These are phyloP conservation scores for Xylocopa sonorina DNA, from an alignment of 1,140 invertebrate genomes.

Conservation along the genomic window DNA sequence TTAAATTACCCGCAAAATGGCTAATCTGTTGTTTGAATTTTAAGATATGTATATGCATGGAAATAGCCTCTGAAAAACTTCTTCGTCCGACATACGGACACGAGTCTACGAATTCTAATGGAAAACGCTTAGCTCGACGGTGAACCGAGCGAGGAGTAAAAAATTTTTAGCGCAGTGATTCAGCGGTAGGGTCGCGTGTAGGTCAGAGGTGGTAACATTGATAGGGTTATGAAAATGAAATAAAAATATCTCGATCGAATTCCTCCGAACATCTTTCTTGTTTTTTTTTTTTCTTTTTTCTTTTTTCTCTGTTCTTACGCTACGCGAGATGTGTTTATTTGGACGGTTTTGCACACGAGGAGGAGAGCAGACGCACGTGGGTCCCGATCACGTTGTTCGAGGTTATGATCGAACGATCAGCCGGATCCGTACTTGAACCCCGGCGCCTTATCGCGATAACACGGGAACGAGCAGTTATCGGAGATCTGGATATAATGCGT, in stretches of 20 bases:
- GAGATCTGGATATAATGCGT: not conserved
- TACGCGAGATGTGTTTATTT: too few relatives aligned
- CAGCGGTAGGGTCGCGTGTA: too few relatives aligned
- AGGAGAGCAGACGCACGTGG: not conserved
- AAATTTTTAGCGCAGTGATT: too few relatives aligned
- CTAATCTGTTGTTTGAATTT: too few relatives aligned
- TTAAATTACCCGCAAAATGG: too few relatives aligned
- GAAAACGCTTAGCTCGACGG: too few relatives aligned
- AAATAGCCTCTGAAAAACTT: too few relatives aligned
- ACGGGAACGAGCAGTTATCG: conserved; percentile 12
- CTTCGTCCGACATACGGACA: too few relatives aligned
- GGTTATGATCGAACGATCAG: conserved; percentile 51
- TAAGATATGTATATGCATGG: too few relatives aligned
- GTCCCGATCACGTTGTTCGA: conserved; percentile 32
- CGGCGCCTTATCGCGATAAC: conserved; percentile 32
- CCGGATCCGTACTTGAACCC: conserved; percentile 48
- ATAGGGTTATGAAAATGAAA: not conserved
- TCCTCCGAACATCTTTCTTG: not conserved
- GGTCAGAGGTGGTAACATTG: not conserved
- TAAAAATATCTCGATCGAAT: not conserved
- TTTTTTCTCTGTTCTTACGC: too few relatives aligned
- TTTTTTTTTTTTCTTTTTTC: not conserved
- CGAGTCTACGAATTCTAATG: too few relatives aligned
- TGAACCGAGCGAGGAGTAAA: too few relatives aligned
- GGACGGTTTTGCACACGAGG: not conserved